Evolutionary conservation across 23 tunicate species (phyloP).

Genomic region (Oikopleura vanhoeffeni): DNA sequence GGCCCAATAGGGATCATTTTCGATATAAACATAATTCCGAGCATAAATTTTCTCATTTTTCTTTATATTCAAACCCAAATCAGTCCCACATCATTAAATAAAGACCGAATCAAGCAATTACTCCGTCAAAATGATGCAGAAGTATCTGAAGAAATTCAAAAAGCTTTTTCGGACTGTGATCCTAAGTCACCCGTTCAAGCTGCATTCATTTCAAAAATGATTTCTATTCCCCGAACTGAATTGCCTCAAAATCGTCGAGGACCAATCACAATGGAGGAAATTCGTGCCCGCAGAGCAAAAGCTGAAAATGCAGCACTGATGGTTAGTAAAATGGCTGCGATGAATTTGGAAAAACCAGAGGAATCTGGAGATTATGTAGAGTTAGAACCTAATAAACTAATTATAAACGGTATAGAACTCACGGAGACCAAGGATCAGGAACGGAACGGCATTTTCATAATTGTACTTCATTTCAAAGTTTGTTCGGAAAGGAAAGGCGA

Average conservation of each 20-base stretch:
- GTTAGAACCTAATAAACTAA: no score
- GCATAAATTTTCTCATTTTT: no score
- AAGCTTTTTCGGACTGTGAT: slow-evolving; percentile 34
- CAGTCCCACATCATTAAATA: no score
- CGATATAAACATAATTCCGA: no score
- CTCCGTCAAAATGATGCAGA: neutral
- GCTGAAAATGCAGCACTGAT: neutral
- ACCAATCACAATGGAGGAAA: slow-evolving; percentile 6
- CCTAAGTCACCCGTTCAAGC: slow-evolving; percentile 20
- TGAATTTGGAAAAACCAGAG: neutral
- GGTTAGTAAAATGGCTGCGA: neutral
- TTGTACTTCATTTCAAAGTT: no score
- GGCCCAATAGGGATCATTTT: no score
- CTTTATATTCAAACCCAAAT: no score
- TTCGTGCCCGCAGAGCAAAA: neutral
- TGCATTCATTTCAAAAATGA: slow-evolving; percentile 68
- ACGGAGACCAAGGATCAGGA: no score
- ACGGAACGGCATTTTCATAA: no score
- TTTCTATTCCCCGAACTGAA: slow-evolving; percentile 30
- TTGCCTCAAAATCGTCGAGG: slow-evolving; percentile 17
- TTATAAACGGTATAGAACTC: no score
- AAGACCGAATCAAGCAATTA: neutral
- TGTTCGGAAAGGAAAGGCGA: no score
- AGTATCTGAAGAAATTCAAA: neutral
- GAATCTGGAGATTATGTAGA: no score